Base-by-base conservation (phyloP, 2,113 vertebrate genomes). In the Myiagra hebetior region DNA sequence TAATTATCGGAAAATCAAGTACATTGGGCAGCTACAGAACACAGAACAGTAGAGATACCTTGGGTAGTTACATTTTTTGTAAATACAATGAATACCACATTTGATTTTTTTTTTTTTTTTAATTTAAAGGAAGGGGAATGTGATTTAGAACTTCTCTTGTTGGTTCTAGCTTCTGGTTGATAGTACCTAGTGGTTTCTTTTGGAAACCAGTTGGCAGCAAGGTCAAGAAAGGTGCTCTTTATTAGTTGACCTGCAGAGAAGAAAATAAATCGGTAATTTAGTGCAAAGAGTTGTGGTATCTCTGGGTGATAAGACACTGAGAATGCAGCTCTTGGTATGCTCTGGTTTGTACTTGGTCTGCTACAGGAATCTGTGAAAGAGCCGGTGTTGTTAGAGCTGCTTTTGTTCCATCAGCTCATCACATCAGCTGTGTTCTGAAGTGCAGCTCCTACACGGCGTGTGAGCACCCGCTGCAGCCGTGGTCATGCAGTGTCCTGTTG, bases 51-150 rank as follows among this genome's bases (percentile, higher is more conserved):
- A 69, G 53, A 50, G 6, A 6, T 19, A 15, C 16, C 4, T 46
- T 39, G 42, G 42, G 21, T 82, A 9, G 21, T 35, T 85, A 18
- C 0, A 2, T 37, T 23, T 63, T 55, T 11, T 44, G 23, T 68
- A 55, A 68, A 11, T 14, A 16, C 37, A 85, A 47, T 27, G 0
- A 56, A 15, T 74, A 37, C 20, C 1, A 2, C 8, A 2, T 17
- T 15, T 44, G 24, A 3, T 37, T 41, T 13, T 3, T 3, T 4
- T 11, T 1, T 9, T 31, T n/a, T 10, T 3, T 5, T 10, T 2
- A 26, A 27, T 83, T 26, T 27, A 26, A 50, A 13, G 10, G 30
- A 60, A 50, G 8, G 4, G 14, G 11, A 7, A 24, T 5, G 5
- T 4, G 15, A 31, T 47, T 53, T 28, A 59, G 13, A 23, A 2